A percentile compares a stretch with the other conserved stretches of the same genome.
phyloP scores from a whole-genome alignment of 1,140 invertebrate genomes.

The Lepidotrigona ventralis region DNA sequence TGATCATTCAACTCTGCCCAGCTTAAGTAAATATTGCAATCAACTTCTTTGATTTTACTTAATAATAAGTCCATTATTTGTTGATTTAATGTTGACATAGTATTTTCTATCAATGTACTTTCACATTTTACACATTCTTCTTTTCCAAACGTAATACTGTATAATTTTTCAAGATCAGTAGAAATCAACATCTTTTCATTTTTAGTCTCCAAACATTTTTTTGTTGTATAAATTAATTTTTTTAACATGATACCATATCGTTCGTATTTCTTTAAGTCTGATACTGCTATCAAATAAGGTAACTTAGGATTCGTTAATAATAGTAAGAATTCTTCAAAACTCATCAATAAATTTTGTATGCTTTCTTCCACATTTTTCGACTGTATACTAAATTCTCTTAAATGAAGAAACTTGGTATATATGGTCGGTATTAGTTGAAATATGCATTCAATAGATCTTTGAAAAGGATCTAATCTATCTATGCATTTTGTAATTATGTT shows the following conservation, averaged over 20 bases:
- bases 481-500: constrained; percentile 63
- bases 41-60: constrained; percentile 69
- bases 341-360: constrained; percentile 52
- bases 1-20: constrained; percentile 72
- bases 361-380: constrained; percentile 48
- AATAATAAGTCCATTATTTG: constrained; percentile 65
- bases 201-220: constrained; percentile 52
- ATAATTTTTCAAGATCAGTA: constrained; percentile 60
- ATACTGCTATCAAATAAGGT: constrained; percentile 40
- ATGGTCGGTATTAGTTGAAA: constrained; percentile 51
- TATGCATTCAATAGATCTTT: constrained; percentile 57
- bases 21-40: constrained; percentile 68
- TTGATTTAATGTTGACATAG: constrained; percentile 56
- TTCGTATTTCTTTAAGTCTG: constrained; percentile 52
- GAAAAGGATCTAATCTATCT: constrained; percentile 59
- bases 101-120: constrained; percentile 9
- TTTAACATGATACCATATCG: constrained; percentile 69
- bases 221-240: constrained; percentile 59
- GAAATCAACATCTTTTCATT: constrained; percentile 10
- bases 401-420: constrained; percentile 65
- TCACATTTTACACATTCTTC: constrained; percentile 48
- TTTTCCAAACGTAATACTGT: constrained; percentile 71
- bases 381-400: constrained; percentile 57
- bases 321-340: constrained; percentile 66
- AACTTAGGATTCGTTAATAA: constrained; percentile 58